These are phyloP conservation scores for Centrocercus urophasianus DNA, from an alignment of 2,113 vertebrate species.

Conservation along the genomic window DNA sequence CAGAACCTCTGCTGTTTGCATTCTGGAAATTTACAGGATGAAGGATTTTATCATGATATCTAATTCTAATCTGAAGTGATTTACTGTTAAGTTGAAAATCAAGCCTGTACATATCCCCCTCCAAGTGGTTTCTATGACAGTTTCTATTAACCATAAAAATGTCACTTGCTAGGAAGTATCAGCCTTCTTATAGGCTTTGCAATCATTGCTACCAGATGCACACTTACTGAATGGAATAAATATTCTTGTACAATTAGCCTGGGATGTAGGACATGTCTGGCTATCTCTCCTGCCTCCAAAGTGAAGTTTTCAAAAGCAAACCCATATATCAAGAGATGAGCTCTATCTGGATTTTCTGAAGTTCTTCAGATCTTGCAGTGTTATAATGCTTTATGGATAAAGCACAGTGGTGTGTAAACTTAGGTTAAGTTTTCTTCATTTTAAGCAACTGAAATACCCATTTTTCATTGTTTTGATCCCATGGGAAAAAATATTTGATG, in stretches of 20 bases:
- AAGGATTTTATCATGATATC: slow-evolving; percentile 60
- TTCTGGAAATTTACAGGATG: slow-evolving; percentile 55
- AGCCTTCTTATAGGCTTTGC: slow-evolving; percentile 65
- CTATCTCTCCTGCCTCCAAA: not conserved
- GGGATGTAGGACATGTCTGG: slow-evolving; percentile 37
- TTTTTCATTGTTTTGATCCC: not conserved
- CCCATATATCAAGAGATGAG: not conserved
- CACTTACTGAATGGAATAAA: slow-evolving; percentile 65
- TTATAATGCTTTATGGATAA: not conserved
- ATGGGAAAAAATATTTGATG: not conserved
- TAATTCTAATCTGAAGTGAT: slow-evolving; percentile 67
- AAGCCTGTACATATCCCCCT: slow-evolving; percentile 55
- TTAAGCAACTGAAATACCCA: not conserved
- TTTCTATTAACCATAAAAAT: slow-evolving; percentile 75
- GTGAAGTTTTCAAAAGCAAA: slow-evolving; percentile 29
- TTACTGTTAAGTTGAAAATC: slow-evolving; percentile 67
- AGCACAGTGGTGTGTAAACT: not conserved
- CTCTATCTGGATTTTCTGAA: not conserved
- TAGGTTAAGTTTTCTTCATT: not conserved
- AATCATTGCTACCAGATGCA: slow-evolving; percentile 67
- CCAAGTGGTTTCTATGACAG: slow-evolving; percentile 61
- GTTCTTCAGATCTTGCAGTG: not conserved
- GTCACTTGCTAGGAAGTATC: slow-evolving; percentile 68
- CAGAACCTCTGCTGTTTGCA: not conserved
- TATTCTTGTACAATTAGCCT: slow-evolving; percentile 55